Evolutionary conservation across 2,797 vertebrate genomes (phyloP).

Genomic region (Lophius americanus): DNA sequence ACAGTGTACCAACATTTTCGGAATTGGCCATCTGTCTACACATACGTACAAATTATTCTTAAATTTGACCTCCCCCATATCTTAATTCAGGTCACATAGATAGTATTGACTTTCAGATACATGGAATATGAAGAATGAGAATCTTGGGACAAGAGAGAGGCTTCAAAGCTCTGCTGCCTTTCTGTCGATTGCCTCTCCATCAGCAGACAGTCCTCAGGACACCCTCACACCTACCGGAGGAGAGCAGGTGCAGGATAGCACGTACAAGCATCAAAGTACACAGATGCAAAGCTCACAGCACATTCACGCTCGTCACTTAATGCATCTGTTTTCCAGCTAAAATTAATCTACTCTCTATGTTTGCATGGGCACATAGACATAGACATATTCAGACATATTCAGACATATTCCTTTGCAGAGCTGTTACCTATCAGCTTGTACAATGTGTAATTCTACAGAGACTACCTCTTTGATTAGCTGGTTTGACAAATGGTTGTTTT

Average conservation of each 20-base stretch:
- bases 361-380: not conserved
- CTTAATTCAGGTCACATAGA: constrained; percentile 6
- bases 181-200: constrained; percentile 68
- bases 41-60: too few relatives aligned
- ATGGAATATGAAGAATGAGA: constrained; percentile 56
- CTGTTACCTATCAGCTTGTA: not conserved
- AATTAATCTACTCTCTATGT: constrained; percentile 1
- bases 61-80: too few relatives aligned
- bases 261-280: constrained; percentile 19
- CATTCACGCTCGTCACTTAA: constrained; percentile 1
- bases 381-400: too few relatives aligned
- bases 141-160: constrained; percentile 44
- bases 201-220: constrained; percentile 54
- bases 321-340: constrained; percentile 12
- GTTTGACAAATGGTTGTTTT: not conserved
- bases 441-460: not conserved
- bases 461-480: too few relatives aligned
- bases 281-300: constrained; percentile 6
- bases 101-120: not conserved
- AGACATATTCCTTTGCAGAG: not conserved
- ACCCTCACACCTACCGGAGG: constrained; percentile 49
- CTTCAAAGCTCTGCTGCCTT: constrained; percentile 70
- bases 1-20: too few relatives aligned
- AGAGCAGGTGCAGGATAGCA: constrained; percentile 41
- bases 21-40: too few relatives aligned